These are phyloP conservation scores for Patagioenas fasciata DNA, from an alignment of 2,113 vertebrate species.

Conservation along the genomic window DNA sequence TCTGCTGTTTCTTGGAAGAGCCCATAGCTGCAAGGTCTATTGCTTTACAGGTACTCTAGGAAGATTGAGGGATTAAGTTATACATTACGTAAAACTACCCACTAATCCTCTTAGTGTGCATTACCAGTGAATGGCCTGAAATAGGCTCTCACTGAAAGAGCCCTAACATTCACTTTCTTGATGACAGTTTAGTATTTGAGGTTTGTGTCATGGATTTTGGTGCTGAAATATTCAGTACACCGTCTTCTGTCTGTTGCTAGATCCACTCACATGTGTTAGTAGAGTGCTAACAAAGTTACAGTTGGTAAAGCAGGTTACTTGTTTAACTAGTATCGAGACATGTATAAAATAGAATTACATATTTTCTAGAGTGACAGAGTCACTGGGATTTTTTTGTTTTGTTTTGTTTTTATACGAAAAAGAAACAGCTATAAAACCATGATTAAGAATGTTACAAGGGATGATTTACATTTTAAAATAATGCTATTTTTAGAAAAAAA, in stretches of 20 bases:
- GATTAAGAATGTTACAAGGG: slow-evolving; percentile 63
- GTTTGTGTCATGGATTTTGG: slow-evolving; percentile 65
- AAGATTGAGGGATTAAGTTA: slow-evolving; percentile 61
- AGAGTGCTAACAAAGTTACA: slow-evolving; percentile 61
- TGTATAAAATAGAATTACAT: slow-evolving; percentile 64
- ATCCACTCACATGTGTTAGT: slow-evolving; percentile 15
- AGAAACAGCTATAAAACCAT: slow-evolving; percentile 69
- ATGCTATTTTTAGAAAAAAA: slow-evolving; percentile 9
- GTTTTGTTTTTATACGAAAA: slow-evolving; percentile 60
- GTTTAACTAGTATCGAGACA: slow-evolving; percentile 63
- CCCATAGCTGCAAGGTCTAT: slow-evolving; percentile 60
- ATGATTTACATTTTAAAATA: slow-evolving; percentile 57
- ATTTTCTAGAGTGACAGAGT: slow-evolving; percentile 48
- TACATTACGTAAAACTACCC: slow-evolving; percentile 57
- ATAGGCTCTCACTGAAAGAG: slow-evolving; percentile 51
- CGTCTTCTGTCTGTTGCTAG: slow-evolving; percentile 51
- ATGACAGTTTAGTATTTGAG: slow-evolving; percentile 64
- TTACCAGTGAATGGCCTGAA: slow-evolving; percentile 68
- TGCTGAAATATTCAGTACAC: slow-evolving; percentile 68
- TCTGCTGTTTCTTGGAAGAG: slow-evolving; percentile 54
- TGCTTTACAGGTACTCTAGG: slow-evolving; percentile 65
- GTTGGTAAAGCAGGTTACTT: slow-evolving; percentile 66
- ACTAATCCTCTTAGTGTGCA: slow-evolving; percentile 66
- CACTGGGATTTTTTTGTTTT: slow-evolving; percentile 20
- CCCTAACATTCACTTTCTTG: slow-evolving; percentile 68